phyloP scores from a whole-genome alignment of 2,888 invertebrate species.

The Anticlea derivata region DNA sequence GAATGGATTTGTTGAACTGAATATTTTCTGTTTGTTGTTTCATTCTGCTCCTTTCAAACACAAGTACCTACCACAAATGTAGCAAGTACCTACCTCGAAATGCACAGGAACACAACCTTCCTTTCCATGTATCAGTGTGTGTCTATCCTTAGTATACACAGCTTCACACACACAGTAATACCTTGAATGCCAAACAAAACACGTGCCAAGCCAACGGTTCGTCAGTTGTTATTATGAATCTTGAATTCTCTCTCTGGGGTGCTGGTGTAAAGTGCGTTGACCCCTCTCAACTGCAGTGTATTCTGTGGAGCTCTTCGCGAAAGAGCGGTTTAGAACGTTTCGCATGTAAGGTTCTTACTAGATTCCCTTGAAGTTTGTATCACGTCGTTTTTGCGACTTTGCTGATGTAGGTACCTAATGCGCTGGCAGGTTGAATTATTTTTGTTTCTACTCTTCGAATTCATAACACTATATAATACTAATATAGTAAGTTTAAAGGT shows the following conservation, averaged over 20 bases:
- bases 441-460: conserved; percentile 1
- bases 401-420: conserved; percentile 3
- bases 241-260: conserved; percentile 33
- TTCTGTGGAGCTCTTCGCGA: conserved; percentile 40
- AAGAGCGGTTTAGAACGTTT: conserved; percentile 47
- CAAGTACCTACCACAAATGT: no score
- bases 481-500: no score
- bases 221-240: conserved; percentile 51
- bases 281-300: conserved; percentile 28
- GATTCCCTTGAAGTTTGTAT: background rate
- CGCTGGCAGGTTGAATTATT: background rate
- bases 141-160: no score
- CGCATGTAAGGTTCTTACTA: conserved; percentile 1
- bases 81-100: no score
- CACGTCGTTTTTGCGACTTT: background rate
- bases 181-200: conserved; percentile 23
- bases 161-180: background rate
- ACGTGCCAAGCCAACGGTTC: conserved; percentile 30
- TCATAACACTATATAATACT: no score
- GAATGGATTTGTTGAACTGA: conserved; percentile 22
- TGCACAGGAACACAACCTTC: background rate
- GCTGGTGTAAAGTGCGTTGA: conserved; percentile 43
- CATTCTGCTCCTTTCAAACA: conserved; percentile 16
- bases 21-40: conserved; percentile 11
- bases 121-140: background rate